These are phyloP conservation scores for Umimayanthus kanabou DNA, from an alignment of 92 coral and sea anemone species.

Conservation along the genomic window DNA sequence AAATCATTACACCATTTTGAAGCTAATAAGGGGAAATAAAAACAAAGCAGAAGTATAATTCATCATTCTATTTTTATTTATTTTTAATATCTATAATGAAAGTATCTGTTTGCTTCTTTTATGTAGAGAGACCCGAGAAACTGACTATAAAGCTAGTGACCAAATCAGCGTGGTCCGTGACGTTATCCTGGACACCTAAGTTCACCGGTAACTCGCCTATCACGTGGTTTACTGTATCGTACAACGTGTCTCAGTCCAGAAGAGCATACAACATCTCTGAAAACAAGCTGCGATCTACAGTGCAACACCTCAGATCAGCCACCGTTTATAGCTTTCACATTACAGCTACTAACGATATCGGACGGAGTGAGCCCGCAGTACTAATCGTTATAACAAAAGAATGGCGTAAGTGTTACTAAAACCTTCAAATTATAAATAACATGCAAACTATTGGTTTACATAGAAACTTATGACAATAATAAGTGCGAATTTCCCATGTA, in stretches of 20 bases:
- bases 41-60: no score
- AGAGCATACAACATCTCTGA: slow-evolving; percentile 33
- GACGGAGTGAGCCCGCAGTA: slow-evolving; percentile 33
- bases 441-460: no score
- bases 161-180: slow-evolving; percentile 35
- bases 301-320: slow-evolving; percentile 50
- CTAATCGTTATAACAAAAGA: slow-evolving; percentile 2
- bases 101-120: not conserved
- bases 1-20: no score
- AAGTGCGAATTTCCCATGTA: no score
- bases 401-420: slow-evolving; percentile 8
- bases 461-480: no score
- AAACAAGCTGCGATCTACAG: not conserved
- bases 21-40: no score
- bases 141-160: slow-evolving; percentile 10
- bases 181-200: slow-evolving; percentile 48
- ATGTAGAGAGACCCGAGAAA: slow-evolving; percentile 56
- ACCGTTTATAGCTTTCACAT: slow-evolving; percentile 48
- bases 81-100: no score
- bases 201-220: slow-evolving; percentile 66
- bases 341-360: slow-evolving; percentile 66
- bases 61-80: no score
- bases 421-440: no score
- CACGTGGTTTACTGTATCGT: slow-evolving; percentile 37
- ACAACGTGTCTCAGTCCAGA: slow-evolving; percentile 48